These are phyloP conservation scores for Scolopax mira DNA, from an alignment of 2,113 vertebrate species.

Conservation along the genomic window DNA sequence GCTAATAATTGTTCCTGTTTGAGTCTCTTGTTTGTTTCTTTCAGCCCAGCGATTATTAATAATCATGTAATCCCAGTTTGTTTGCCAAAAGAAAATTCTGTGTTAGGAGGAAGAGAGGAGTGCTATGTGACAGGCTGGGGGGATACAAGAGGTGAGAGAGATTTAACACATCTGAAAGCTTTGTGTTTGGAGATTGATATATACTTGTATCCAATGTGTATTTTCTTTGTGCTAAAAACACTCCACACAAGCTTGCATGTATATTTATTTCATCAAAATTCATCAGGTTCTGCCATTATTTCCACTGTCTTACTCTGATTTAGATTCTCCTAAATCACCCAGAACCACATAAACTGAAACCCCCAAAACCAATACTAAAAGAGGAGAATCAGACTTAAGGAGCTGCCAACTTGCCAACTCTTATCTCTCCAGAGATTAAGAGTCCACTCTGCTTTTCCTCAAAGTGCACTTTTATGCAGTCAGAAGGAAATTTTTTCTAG, in stretches of 20 bases:
- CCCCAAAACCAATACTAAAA: background rate
- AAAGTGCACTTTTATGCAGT: background rate
- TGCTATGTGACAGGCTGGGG: constrained; percentile 96
- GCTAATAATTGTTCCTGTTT: background rate
- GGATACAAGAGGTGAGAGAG: constrained; percentile 85
- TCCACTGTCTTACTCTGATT: background rate
- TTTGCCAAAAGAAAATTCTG: constrained; percentile 80
- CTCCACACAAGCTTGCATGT: background rate
- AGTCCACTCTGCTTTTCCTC: background rate
- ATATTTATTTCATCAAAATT: background rate
- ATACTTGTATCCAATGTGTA: background rate
- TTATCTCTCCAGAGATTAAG: too few relatives aligned
- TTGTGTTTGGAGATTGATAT: background rate
- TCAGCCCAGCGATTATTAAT: constrained; percentile 83
- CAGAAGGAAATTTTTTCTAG: background rate
- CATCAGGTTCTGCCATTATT: background rate
- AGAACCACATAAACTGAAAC: background rate
- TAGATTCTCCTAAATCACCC: background rate
- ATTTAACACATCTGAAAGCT: background rate
- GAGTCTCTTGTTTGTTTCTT: constrained; percentile 27
- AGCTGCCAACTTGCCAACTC: background rate
- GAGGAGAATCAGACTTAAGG: background rate
- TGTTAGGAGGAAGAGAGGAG: constrained; percentile 82
- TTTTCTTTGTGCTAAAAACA: background rate
- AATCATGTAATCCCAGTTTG: constrained; percentile 85